These are phyloP conservation scores for Ovis canadensis DNA, from an alignment of 2,113 vertebrate species.

Conservation along the genomic window DNA sequence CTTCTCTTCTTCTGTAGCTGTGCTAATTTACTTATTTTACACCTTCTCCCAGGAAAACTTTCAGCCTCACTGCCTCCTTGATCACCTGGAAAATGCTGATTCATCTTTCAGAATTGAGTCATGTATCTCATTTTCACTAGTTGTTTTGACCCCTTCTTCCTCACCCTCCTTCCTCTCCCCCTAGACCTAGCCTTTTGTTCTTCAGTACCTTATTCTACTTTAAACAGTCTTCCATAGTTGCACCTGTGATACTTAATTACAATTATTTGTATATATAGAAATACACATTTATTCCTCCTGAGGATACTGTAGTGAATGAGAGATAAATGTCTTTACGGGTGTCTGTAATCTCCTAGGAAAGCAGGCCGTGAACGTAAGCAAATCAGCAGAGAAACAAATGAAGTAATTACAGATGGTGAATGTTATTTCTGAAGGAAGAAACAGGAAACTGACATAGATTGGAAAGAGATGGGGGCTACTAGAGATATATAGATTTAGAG, in stretches of 20 bases:
- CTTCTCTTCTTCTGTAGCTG: neutral
- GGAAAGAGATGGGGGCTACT: neutral
- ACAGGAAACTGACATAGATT: neutral
- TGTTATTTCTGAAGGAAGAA: neutral
- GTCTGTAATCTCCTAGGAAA: neutral
- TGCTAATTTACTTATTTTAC: neutral
- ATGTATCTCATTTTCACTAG: neutral
- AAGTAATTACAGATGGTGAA: neutral
- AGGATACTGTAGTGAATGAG: neutral
- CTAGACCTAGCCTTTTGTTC: neutral
- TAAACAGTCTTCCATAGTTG: neutral
- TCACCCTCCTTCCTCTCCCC: neutral
- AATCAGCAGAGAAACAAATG: neutral
- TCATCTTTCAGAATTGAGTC: neutral
- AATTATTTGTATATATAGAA: neutral
- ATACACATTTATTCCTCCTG: neutral
- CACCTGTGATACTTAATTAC: neutral
- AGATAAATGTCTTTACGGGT: neutral
- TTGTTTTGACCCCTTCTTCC: neutral
- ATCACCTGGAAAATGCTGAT: neutral
- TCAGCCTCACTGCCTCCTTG: neutral
- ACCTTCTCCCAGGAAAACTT: neutral
- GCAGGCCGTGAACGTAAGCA: neutral
- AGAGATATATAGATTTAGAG: neutral
- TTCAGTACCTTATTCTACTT: neutral